A percentile compares a stretch with the other conserved stretches of the same genome.
These are phyloP conservation scores for Schizotus pectinicornis DNA, from an alignment of 2,888 invertebrate genomes.

Conservation along the genomic window DNA sequence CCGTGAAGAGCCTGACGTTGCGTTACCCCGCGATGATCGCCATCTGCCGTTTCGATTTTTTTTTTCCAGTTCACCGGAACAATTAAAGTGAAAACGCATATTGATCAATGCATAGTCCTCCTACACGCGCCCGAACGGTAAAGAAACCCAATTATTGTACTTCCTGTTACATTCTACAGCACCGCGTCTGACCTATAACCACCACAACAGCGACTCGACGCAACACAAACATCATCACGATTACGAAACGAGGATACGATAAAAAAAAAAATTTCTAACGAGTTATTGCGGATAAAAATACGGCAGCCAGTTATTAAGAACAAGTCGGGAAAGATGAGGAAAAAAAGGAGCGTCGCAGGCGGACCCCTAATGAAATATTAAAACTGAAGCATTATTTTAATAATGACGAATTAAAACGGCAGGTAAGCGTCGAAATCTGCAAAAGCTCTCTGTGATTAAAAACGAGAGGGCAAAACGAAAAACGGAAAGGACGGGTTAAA, in stretches of 20 bases:
- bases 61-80: constrained; percentile 21
- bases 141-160: constrained; percentile 42
- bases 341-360: not conserved
- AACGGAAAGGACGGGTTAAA: constrained; percentile 39
- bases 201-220: not conserved
- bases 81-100: constrained; percentile 47
- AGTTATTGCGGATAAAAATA: not conserved
- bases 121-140: constrained; percentile 26
- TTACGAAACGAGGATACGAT: not conserved
- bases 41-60: no score
- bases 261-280: no score
- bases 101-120: constrained; percentile 9
- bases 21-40: no score
- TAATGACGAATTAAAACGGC: constrained; percentile 60
- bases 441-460: constrained; percentile 51
- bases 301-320: not conserved
- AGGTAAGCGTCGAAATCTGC: constrained; percentile 53
- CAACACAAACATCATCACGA: not conserved
- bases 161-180: constrained; percentile 30
- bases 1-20: no score
- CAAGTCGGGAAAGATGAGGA: not conserved
- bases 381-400: constrained; percentile 60
- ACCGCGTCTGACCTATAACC: no score
- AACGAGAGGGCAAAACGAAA: constrained; percentile 46
- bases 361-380: constrained; percentile 58